These are phyloP conservation scores for Cordilura impudica DNA, from an alignment of 2,888 invertebrate species.

Conservation along the genomic window DNA sequence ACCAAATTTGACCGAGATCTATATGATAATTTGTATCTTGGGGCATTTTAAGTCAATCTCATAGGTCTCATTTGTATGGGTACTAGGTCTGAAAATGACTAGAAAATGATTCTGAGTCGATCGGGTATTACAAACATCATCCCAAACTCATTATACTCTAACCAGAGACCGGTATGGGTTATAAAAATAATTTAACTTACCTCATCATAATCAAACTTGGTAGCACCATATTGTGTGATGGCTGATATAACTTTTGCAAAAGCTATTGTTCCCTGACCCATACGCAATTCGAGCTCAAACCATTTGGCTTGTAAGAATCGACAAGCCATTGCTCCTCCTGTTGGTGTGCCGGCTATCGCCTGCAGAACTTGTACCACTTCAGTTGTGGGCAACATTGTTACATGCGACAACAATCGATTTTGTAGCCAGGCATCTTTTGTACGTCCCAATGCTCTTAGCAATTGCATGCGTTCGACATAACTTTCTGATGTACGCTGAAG, in stretches of 20 bases:
- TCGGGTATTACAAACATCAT: too few species aligned
- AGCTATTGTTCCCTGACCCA: constrained; percentile 76
- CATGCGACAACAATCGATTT: constrained; percentile 77
- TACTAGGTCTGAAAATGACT: too few species aligned
- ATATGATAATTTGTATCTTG: too few species aligned
- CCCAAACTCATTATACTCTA: too few species aligned
- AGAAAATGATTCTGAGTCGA: too few species aligned
- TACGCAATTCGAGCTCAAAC: constrained; percentile 76
- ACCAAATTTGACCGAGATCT: too few species aligned
- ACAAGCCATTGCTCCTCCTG: constrained; percentile 78
- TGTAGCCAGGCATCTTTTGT: constrained; percentile 79
- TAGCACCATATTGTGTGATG: constrained; percentile 78
- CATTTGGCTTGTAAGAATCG: constrained; percentile 78
- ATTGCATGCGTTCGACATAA: constrained; percentile 77
- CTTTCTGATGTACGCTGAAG: constrained; percentile 76
- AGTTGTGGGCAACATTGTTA: constrained; percentile 76
- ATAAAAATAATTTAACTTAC: too few species aligned
- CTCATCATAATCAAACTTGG: constrained; percentile 78
- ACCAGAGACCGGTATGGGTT: too few species aligned
- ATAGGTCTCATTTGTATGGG: too few species aligned
- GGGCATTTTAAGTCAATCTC: too few species aligned
- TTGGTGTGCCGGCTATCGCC: constrained; percentile 78
- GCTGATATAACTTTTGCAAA: constrained; percentile 78
- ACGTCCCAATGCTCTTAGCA: constrained; percentile 76
- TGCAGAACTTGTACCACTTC: constrained; percentile 78